Conservation (phyloP, 2,888 invertebrate species). For the Gibbula magus region DNA sequence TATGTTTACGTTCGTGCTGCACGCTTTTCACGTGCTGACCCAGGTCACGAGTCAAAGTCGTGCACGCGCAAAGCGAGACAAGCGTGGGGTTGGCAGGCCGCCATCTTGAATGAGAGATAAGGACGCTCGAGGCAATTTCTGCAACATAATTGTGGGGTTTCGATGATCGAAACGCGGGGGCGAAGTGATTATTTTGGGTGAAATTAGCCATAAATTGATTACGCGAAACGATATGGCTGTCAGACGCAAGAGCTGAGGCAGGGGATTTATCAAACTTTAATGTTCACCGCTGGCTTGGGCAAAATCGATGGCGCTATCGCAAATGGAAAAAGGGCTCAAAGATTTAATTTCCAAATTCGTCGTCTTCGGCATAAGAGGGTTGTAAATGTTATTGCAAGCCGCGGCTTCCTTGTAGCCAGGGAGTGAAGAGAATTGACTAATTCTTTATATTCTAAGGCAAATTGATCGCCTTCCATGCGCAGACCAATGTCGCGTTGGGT, state of each 20-base stretch:
- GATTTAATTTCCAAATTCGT: constrained; percentile 3
- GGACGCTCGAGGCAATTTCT: not conserved
- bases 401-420: not conserved
- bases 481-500: no score
- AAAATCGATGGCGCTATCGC: not conserved
- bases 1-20: constrained; percentile 2
- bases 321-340: not conserved
- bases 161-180: not conserved
- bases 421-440: not conserved
- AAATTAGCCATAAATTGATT: constrained; percentile 15
- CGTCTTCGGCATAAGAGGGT: not conserved
- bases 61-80: not conserved
- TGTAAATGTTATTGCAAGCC: constrained; percentile 5
- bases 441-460: not conserved
- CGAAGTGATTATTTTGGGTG: constrained; percentile 6
- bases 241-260: not conserved
- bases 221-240: constrained; percentile 3
- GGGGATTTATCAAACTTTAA: constrained; percentile 12
- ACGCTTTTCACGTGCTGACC: constrained; percentile 8
- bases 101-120: not conserved
- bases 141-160: constrained; percentile 3
- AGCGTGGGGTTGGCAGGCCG: not conserved
- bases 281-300: not conserved
- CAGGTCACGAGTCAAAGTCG: not conserved
- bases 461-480: no score